Conservation (phyloP, 1,140 invertebrate genomes). For the Aphelenchoides fujianensis region DNA sequence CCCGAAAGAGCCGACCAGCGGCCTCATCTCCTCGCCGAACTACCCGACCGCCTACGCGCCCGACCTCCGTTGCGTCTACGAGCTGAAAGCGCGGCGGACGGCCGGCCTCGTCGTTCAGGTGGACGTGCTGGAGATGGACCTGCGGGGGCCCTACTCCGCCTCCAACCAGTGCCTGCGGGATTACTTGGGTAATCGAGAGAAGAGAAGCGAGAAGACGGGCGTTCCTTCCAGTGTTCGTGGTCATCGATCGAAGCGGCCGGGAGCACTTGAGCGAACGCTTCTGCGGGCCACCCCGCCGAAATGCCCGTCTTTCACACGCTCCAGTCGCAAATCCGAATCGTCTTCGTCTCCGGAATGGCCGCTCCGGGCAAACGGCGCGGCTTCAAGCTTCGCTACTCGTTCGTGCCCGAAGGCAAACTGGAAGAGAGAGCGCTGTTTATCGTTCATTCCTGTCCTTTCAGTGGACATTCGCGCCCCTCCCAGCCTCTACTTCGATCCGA, state of each 20-base stretch:
- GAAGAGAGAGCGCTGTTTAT: conserved; percentile 18
- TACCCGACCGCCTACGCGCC: conserved; percentile 27
- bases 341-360: conserved; percentile 29
- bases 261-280: conserved; percentile 44
- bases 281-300: conserved; percentile 20
- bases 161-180: conserved; percentile 46
- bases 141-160: conserved; percentile 28
- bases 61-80: conserved; percentile 28
- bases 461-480: conserved; percentile 25
- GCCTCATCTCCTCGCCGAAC: conserved; percentile 25
- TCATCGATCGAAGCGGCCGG: conserved; percentile 35
- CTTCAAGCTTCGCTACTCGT: conserved; percentile 38
- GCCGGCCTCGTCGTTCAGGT: conserved; percentile 44
- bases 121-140: conserved; percentile 44
- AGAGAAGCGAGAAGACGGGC: no score
- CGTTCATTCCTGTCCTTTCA: conserved; percentile 15
- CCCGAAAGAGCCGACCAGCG: not conserved
- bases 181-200: conserved; percentile 34
- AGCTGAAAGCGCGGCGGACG: conserved; percentile 22
- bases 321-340: conserved; percentile 5
- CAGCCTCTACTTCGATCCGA: conserved; percentile 27
- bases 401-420: conserved; percentile 37
- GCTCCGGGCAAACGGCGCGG: conserved; percentile 20
- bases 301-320: conserved; percentile 21
- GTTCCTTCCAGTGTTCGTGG: conserved; percentile 15